Conservation (phyloP, 2,888 invertebrate species). For the Tetrapedia diversipes region DNA sequence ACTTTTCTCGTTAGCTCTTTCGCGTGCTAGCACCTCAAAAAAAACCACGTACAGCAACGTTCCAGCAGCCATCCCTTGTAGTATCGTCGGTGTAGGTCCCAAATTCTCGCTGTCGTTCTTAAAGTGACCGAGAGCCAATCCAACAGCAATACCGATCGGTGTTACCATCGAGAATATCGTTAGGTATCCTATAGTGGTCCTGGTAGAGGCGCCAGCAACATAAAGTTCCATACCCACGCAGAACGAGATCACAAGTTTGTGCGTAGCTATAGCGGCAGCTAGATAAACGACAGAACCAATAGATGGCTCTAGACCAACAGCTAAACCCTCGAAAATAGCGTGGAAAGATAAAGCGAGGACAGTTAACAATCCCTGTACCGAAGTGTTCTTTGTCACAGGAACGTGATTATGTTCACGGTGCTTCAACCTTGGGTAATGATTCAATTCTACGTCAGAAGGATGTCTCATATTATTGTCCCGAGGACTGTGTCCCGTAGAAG, state of each 20-base stretch:
- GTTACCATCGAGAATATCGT: conserved; percentile 87
- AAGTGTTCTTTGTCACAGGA: conserved; percentile 80
- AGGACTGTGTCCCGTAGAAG: conserved; percentile 45
- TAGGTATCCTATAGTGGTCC: conserved; percentile 85
- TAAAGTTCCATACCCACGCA: conserved; percentile 87
- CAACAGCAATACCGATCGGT: conserved; percentile 87
- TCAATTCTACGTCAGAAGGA: conserved; percentile 35
- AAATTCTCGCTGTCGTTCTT: conserved; percentile 82
- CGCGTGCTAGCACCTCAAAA: conserved; percentile 91
- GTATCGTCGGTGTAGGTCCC: conserved; percentile 84
- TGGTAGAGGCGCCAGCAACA: conserved; percentile 83
- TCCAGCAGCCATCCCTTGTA: conserved; percentile 90
- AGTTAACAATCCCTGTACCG: conserved; percentile 85
- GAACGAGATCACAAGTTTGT: conserved; percentile 87
- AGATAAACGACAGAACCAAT: conserved; percentile 84
- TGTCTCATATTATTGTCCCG: conserved; percentile 44
- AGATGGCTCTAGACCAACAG: conserved; percentile 86
- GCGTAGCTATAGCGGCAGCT: conserved; percentile 87
- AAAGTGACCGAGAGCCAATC: conserved; percentile 84
- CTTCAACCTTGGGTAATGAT: conserved; percentile 37
- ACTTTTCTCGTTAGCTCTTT: conserved; percentile 85
- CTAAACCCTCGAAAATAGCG: conserved; percentile 88
- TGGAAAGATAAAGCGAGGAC: conserved; percentile 88
- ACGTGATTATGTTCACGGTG: conserved; percentile 53
- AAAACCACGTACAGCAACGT: conserved; percentile 92